A percentile compares a stretch with the other conserved stretches of the same genome.
These are phyloP conservation scores for Myrmecophaga tridactyla DNA, from an alignment of 2,113 vertebrate genomes.

Conservation along the genomic window DNA sequence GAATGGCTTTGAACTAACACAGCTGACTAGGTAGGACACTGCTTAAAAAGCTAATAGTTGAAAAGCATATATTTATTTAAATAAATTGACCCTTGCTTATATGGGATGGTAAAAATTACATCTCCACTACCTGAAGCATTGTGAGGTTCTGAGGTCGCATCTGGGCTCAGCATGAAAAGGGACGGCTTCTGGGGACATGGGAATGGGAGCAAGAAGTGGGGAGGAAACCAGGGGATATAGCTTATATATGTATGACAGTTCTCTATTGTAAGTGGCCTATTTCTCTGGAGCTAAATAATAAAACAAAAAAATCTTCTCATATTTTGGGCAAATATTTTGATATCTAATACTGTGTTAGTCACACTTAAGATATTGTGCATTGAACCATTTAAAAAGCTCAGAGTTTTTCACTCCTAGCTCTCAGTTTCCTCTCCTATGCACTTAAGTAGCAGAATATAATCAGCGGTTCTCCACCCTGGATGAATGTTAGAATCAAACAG, in stretches of 20 bases:
- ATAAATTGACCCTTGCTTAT: neutral
- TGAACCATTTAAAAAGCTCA: neutral
- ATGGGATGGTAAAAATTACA: neutral
- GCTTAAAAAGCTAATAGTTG: neutral
- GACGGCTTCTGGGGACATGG: neutral
- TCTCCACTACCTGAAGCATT: neutral
- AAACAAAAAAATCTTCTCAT: neutral
- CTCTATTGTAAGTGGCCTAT: neutral
- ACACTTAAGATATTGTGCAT: neutral
- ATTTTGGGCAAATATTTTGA: neutral
- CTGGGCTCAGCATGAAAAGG: neutral
- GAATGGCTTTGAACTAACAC: neutral
- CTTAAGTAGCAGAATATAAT: neutral
- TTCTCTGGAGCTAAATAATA: neutral
- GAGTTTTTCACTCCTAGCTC: neutral
- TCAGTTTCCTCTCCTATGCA: neutral
- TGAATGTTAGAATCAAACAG: neutral
- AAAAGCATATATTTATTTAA: neutral
- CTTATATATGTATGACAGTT: fast-evolving
- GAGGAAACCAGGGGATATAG: neutral
- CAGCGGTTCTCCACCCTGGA: fast-evolving
- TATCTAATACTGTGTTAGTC: neutral
- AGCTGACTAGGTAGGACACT: neutral
- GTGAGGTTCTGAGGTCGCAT: neutral
- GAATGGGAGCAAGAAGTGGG: neutral